These are phyloP conservation scores for Kryptolebias marmoratus DNA, from an alignment of 2,113 vertebrate genomes.

Conservation along the genomic window DNA sequence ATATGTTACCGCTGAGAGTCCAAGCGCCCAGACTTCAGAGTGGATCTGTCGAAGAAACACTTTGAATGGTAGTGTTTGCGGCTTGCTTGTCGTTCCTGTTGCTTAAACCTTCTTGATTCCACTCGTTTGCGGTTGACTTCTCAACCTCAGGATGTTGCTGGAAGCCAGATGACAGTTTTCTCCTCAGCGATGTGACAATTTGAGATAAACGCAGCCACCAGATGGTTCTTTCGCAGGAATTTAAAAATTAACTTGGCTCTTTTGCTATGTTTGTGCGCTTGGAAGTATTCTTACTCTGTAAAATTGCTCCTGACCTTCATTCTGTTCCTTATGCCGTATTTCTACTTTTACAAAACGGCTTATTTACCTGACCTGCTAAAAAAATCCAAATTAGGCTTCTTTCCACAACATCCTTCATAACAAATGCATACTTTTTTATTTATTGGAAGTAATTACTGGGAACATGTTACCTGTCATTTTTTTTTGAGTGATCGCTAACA, in stretches of 20 bases:
- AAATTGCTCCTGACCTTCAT: neutral
- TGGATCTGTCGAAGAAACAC: constrained; percentile 14
- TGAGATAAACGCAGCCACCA: constrained; percentile 15
- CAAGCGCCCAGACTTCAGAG: constrained; percentile 11
- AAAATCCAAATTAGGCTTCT: neutral
- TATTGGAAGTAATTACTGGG: neutral
- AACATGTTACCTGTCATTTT: constrained; percentile 39
- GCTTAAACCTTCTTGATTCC: neutral
- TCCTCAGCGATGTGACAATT: constrained; percentile 9
- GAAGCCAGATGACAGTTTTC: constrained; percentile 13
- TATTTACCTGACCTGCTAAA: neutral
- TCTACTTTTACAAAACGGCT: neutral
- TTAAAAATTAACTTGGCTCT: constrained; percentile 10
- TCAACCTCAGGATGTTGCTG: constrained; percentile 10
- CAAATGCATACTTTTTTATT: constrained; percentile 5
- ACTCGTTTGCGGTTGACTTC: constrained; percentile 19
- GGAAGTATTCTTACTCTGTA: neutral
- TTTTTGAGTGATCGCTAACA: constrained; percentile 11
- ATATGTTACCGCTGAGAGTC: neutral
- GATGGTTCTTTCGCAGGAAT: neutral
- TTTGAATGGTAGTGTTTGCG: constrained; percentile 9
- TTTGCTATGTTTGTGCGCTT: constrained; percentile 3
- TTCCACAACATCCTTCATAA: neutral
- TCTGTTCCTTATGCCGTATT: constrained; percentile 7
- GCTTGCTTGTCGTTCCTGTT: neutral